A percentile compares a stretch with the other conserved stretches of the same genome.
Conservation (phyloP, 2,113 vertebrate genomes). For the Clinocottus analis region DNA sequence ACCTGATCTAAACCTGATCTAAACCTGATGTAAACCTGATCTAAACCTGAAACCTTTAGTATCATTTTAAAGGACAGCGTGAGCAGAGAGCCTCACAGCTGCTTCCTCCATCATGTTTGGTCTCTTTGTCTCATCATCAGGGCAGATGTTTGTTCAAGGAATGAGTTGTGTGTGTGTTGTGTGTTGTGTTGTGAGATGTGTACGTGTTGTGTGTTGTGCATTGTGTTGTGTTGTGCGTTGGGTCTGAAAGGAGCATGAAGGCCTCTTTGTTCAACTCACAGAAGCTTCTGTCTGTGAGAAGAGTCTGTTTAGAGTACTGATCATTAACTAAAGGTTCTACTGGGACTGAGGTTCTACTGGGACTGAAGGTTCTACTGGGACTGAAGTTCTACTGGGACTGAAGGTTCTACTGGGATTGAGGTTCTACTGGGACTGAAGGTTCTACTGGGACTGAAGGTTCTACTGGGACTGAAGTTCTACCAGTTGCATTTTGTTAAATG, state of each 20-base stretch:
- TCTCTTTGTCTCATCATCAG: slow-evolving; percentile 63
- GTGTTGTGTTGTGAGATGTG: neutral
- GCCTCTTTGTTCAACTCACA: slow-evolving; percentile 73
- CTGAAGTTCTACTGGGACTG: too few species aligned
- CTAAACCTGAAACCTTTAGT: too few species aligned
- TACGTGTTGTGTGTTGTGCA: slow-evolving; percentile 57
- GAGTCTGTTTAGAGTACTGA: slow-evolving; percentile 62
- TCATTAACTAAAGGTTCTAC: slow-evolving; percentile 61
- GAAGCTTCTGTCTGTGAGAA: slow-evolving; percentile 74
- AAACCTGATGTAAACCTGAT: too few species aligned
- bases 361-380: too few species aligned
- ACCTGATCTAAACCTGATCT: too few species aligned
- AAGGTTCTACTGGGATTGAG: too few species aligned
- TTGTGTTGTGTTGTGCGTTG: slow-evolving; percentile 59
- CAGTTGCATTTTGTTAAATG: too few species aligned
- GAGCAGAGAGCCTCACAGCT: too few species aligned
- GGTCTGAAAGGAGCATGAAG: slow-evolving; percentile 56
- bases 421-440: too few species aligned
- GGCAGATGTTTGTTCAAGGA: slow-evolving; percentile 64
- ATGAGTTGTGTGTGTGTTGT: slow-evolving; percentile 67
- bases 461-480: too few species aligned
- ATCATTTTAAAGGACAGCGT: too few species aligned
- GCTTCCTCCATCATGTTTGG: slow-evolving; percentile 66
- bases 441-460: too few species aligned
- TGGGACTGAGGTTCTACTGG: slow-evolving; percentile 28